Conservation (phyloP, 2,113 vertebrate genomes). For the Embiotoca jacksoni region DNA sequence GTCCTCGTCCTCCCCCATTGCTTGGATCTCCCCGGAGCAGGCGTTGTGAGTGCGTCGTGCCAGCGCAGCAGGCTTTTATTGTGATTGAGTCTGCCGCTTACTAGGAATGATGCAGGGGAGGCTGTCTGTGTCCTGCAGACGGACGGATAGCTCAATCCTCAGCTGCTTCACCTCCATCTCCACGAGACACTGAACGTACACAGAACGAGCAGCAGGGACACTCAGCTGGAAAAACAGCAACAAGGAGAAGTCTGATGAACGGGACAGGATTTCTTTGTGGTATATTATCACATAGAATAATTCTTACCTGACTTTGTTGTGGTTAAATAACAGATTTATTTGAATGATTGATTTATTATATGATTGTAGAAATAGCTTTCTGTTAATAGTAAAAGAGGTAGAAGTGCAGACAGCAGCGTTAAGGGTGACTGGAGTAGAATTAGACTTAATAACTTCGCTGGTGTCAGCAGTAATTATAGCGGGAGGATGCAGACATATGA, state of each 20-base stretch:
- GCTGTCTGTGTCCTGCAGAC: slow-evolving; percentile 50
- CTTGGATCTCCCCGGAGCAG: slow-evolving; percentile 58
- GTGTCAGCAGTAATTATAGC: too few relatives aligned
- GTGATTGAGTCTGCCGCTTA: slow-evolving; percentile 74
- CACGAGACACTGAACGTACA: neutral
- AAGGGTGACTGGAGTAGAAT: too few relatives aligned
- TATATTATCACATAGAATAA: neutral
- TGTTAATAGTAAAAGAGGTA: too few relatives aligned
- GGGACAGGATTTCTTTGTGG: too few relatives aligned
- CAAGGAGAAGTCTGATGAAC: neutral
- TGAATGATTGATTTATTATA: neutral
- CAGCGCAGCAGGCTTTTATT: slow-evolving; percentile 69
- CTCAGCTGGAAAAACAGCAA: neutral
- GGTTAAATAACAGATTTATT: neutral
- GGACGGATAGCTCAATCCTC: slow-evolving; percentile 65
- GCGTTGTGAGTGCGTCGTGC: slow-evolving; percentile 49
- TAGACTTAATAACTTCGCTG: too few relatives aligned
- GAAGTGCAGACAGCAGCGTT: too few relatives aligned
- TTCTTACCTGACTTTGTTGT: neutral
- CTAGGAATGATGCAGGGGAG: slow-evolving; percentile 70
- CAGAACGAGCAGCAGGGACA: neutral
- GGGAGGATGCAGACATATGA: too few relatives aligned
- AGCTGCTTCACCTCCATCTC: slow-evolving; percentile 30
- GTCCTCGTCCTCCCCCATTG: slow-evolving; percentile 43
- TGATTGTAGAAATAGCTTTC: too few relatives aligned